Evolutionary conservation across 2,797 vertebrate genomes (phyloP), one percentile per base, ranked within the genome.

Genomic region (Rhabdophis nuchalis): DNA sequence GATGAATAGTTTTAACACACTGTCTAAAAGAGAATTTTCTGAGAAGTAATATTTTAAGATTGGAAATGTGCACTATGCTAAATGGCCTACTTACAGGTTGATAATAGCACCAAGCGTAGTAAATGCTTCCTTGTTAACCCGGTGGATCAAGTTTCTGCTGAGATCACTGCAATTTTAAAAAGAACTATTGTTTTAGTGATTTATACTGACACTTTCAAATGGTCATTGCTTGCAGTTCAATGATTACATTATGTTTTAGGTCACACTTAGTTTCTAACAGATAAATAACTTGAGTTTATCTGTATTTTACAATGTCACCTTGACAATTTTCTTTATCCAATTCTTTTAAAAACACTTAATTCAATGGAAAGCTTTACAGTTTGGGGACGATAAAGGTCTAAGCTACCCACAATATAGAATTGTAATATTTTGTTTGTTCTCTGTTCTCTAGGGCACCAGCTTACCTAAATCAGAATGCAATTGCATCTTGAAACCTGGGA

Each of bases 61-160:
- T 72, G 61, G 29, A 85, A 29, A 92, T 0, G 13, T 36, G 8
- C 2, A 9, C 4, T 91, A n/a, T 41, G 68, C 25, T 91, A 58
- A 95, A 92, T 0, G 5, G 25, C 85, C 90, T 95, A 99, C 99
- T 99, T 97, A 99, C 99, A 99, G 95, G 97, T 98, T 99, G 91
- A 98, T 98, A 93, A 99, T 97, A n/a, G 98, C 96, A 56, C 96
- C 97, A 95, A 99, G 97, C 86, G 98, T 98, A 87, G 97, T 96
- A 94, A 99, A 99, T 92, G 98, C 98, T 92, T 98, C 98, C 96
- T 96, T 97, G 95, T 99, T 98, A 97, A 99, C 98, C 86, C 97
- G 97, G 94, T 93, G 96, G 96, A 99, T 99, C 94, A 93, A 95
- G 95, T 99, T 99, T 96, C 98, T 98, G 93, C 99, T 99, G 95